Evolutionary conservation across 92 coral and sea anemone genomes (phyloP).

Genomic region (Zoanthus sociatus): DNA sequence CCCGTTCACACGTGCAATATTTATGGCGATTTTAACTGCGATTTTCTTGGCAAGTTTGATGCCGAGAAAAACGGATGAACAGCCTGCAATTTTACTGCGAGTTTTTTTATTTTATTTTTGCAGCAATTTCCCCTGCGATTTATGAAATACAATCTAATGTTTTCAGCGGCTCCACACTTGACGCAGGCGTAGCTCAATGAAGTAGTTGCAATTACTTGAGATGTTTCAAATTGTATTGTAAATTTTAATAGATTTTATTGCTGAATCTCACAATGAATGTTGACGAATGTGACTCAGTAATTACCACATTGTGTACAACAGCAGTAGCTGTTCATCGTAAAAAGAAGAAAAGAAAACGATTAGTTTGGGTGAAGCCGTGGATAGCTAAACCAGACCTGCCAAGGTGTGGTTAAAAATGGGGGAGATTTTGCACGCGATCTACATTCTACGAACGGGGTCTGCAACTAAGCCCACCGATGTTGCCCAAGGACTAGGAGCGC

Average conservation of each 20-base stretch:
- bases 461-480: no score
- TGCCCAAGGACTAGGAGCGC: no score
- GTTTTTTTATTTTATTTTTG: not conserved
- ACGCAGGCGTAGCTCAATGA: not conserved
- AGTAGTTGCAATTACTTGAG: not conserved
- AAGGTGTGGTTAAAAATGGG: no score
- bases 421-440: no score
- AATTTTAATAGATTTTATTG: not conserved
- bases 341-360: no score
- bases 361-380: no score
- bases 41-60: not conserved
- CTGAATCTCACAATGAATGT: not conserved
- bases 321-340: no score
- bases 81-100: constrained; percentile 8
- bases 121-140: not conserved
- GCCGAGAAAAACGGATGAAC: constrained; percentile 8
- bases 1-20: not conserved
- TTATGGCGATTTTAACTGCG: not conserved
- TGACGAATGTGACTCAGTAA: no score
- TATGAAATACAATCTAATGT: constrained; percentile 5
- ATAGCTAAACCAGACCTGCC: no score
- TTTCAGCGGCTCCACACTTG: not conserved
- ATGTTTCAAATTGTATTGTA: not conserved
- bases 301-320: no score
- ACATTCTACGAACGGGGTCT: no score